Evolutionary conservation across 2,113 vertebrate species (phyloP), one percentile per base, ranked within the genome.

Genomic region (Antigone vipio): DNA sequence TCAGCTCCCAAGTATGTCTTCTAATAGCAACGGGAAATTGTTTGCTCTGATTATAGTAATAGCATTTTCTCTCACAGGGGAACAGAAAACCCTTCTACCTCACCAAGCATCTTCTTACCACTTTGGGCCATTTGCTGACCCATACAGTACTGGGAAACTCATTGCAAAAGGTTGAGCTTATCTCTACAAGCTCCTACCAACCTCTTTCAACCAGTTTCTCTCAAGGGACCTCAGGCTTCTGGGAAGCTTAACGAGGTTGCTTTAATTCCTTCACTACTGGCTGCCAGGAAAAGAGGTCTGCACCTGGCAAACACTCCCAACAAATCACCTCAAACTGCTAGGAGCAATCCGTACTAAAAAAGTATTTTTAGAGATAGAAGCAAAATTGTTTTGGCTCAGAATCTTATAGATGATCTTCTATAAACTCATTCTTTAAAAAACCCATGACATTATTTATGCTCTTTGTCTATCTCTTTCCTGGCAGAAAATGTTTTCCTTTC

Each of bases 381-480:
- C 0, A 0, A 94, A 90, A 71, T 60, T 47, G 32, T 69, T 94
- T 95, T 96, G 94, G 92, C 90, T 96, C 50, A 23, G 49, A 78
- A 77, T 67, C 69, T 85, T 77, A 9, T 34, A 68, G 34, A 73
- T 64, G 29, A 85, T 92, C 42, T 72, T 72, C 52, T 64, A 42
- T 45, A 76, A 59, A 76, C 4, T 86, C 72, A 63, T 80, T 77
- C 64, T 91, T 96, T 91, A 62, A 83, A 87, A 91, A 69, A 4
- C 11, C 14, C 14, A 12, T 83, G 69, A 93, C 71, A 55, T 93
- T 89, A 93, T 94, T 96, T 95, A 95, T 93, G 76, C 15, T 96
- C 87, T 73, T 96, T 73, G 35, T 84, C 73, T 85, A 32, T 52
- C 68, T 85, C 60, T 90, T 77, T 90, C 62, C 66, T 92, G 62